These are phyloP conservation scores for Setipinna tenuifilis DNA, from an alignment of 2,797 vertebrate genomes.

Conservation along the genomic window DNA sequence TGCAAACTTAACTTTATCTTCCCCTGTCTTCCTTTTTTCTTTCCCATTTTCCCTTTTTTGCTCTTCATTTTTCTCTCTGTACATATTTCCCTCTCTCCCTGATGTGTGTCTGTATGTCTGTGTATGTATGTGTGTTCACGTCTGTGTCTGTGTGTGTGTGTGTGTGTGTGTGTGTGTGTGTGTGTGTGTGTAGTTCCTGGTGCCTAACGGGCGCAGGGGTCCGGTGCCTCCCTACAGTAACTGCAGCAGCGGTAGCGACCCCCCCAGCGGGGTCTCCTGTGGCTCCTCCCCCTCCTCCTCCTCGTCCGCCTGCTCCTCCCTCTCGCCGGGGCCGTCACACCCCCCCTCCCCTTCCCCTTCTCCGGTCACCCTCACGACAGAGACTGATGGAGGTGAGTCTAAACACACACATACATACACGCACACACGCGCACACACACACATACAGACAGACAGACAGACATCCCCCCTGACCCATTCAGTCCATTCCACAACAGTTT, in stretches of 20 bases:
- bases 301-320: slow-evolving; percentile 56
- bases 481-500: too few relatives aligned
- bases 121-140: too few relatives aligned
- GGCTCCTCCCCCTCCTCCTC: slow-evolving; percentile 60
- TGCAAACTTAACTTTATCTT: neutral
- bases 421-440: too few relatives aligned
- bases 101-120: too few relatives aligned
- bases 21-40: too few relatives aligned
- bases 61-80: too few relatives aligned
- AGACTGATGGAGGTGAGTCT: neutral
- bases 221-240: slow-evolving; percentile 78
- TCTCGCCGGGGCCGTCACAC: slow-evolving; percentile 50
- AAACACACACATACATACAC: too few relatives aligned
- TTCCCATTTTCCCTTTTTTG: too few relatives aligned
- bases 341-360: neutral
- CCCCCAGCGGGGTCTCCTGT: slow-evolving; percentile 67
- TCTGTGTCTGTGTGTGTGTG: neutral
- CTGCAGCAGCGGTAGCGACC: slow-evolving; percentile 64
- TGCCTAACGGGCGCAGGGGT: slow-evolving; percentile 88
- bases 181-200: slow-evolving; percentile 73
- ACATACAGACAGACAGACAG: too few relatives aligned
- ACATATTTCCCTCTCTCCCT: too few relatives aligned
- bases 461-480: too few relatives aligned
- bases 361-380: slow-evolving; percentile 58
- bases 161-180: neutral